phyloP scores from a whole-genome alignment of 2,888 invertebrate genomes.

The Lamellibrachia satsuma region DNA sequence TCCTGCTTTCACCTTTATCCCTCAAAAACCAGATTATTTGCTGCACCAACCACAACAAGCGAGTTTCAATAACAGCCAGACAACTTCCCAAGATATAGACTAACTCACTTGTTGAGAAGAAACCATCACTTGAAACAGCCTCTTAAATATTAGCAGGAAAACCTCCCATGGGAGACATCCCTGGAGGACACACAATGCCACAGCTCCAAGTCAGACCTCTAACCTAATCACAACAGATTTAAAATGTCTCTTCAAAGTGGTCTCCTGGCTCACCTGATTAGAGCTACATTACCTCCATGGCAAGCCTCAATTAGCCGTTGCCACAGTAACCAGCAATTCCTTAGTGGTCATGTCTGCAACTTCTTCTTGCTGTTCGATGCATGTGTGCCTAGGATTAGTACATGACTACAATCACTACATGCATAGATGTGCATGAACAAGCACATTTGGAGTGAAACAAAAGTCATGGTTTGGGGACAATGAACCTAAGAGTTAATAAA shows the following conservation, averaged over 20 bases:
- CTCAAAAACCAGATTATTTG: not conserved
- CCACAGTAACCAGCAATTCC: not conserved
- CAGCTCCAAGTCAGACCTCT: not conserved
- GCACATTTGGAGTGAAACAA: not conserved
- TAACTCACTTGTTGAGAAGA: not conserved
- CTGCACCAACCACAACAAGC: not conserved
- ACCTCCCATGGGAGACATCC: not conserved
- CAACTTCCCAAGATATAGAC: not conserved
- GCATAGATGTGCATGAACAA: not conserved
- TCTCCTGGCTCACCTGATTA: not conserved
- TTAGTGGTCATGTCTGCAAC: not conserved
- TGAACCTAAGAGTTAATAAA: not conserved
- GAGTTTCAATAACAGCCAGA: not conserved
- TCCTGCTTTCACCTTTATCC: too few relatives aligned
- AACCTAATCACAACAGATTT: not conserved
- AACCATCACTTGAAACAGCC: not conserved
- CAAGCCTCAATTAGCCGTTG: not conserved
- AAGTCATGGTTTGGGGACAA: not conserved
- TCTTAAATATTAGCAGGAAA: not conserved
- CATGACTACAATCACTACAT: not conserved
- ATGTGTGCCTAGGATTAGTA: not conserved
- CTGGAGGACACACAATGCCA: not conserved
- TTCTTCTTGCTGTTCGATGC: not conserved
- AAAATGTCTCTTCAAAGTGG: not conserved
- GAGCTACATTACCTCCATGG: not conserved